Base-by-base conservation (phyloP, 2,888 invertebrate species). In the Lapara coniferarum region DNA sequence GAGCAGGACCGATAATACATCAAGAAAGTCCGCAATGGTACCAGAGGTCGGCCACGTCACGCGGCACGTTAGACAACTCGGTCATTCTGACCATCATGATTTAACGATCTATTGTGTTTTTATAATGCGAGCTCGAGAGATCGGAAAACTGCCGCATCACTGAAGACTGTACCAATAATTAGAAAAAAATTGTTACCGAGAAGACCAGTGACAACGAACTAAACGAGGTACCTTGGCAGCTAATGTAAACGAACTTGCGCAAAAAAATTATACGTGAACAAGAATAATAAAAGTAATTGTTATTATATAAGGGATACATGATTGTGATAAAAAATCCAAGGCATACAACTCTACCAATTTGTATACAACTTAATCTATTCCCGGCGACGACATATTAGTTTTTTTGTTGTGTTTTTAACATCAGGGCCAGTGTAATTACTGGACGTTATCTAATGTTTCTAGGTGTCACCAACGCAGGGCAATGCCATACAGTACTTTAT, bases 21-120 rank as follows among this genome's bases (percentile, higher is more conserved):
- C 19, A 66, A 58, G 37, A 71, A 44, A 68, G 37, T 66, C 63
- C 66, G 67, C 56, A 71, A 71, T 69, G 70, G 72, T 72, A 78
- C 73, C 76, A 81, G 79, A 83, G 77, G 79, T 77, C 80, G 76
- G 75, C 59, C 74, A 78, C 80, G 81, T 81, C 80, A 82, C 77
- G 71, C 81, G 76, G 77, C 87, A 81, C 84, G 86, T 75, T 79
- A 74, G 72, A 77, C 77, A 77, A 81, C 74, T 76, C 78, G 80
- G 79, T 83, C 86, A 84, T 82, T 82, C 78, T 78, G 75, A 73
- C 75, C 77, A 78, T 80, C 83, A 81, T 81, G 81, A 82, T 81
- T 85, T 86, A 82, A 89, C 84, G 72, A 78, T 73, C 85, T 75
- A 90, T 89, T 89, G 89, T 90, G 79, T 83, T 85, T 74, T 72